phyloP scores from a whole-genome alignment of 2,797 vertebrate genomes.

The Cheirogaleus major region DNA sequence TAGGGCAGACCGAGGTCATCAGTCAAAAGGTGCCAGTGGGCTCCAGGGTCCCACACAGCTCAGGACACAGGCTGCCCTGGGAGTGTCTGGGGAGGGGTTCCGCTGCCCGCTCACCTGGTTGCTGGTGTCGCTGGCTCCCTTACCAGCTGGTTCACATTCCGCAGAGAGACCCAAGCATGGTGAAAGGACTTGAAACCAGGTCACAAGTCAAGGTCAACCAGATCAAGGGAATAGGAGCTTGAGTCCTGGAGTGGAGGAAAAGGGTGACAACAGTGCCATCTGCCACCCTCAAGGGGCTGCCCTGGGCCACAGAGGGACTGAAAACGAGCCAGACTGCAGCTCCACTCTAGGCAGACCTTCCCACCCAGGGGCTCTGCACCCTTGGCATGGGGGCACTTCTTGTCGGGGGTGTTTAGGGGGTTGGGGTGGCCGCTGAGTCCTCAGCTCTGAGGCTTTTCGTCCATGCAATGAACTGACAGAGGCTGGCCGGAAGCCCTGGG shows the following conservation, averaged over 20 bases:
- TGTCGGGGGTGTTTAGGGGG: not conserved
- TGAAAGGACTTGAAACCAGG: not conserved
- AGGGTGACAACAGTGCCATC: not conserved
- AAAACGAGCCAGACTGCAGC: not conserved
- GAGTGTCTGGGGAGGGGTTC: rapidly evolving
- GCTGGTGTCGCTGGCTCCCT: rapidly evolving
- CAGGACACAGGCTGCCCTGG: no score
- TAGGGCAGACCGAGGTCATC: no score
- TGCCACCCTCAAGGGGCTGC: not conserved
- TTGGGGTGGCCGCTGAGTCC: rapidly evolving
- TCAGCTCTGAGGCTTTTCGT: not conserved
- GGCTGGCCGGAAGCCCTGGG: slow-evolving; percentile 97
- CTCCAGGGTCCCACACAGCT: not conserved
- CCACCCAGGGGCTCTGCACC: not conserved
- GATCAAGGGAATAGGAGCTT: not conserved
- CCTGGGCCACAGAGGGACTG: not conserved
- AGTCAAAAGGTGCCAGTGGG: not conserved
- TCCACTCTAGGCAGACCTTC: not conserved
- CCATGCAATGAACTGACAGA: slow-evolving; percentile 84
- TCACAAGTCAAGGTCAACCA: not conserved
- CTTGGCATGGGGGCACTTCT: no score
- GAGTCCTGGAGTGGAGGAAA: not conserved
- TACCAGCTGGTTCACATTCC: not conserved
- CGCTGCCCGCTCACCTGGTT: rapidly evolving
- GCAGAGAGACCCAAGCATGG: not conserved